These are phyloP conservation scores for Globodera rostochiensis DNA, from an alignment of 1,140 invertebrate genomes.

Conservation along the genomic window DNA sequence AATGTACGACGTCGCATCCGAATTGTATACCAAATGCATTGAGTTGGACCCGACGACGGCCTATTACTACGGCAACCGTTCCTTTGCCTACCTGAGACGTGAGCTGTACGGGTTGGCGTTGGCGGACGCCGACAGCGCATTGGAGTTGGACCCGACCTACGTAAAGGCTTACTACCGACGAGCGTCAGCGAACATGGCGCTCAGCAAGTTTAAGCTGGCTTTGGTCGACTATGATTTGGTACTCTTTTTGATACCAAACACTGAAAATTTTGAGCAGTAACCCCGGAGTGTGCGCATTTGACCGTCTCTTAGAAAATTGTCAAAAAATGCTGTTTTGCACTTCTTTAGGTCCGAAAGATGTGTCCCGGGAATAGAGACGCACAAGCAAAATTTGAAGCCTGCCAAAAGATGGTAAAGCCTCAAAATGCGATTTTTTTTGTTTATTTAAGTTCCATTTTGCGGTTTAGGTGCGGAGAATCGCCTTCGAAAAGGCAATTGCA, in stretches of 20 bases:
- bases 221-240: constrained; percentile 94
- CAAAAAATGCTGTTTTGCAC: constrained; percentile 3
- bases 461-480: constrained; percentile 76
- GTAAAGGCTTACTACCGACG: constrained; percentile 76
- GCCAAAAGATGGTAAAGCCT: constrained; percentile 80
- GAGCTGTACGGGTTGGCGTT: constrained; percentile 74
- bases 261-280: no score
- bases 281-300: no score
- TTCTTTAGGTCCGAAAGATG: constrained; percentile 79
- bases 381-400: constrained; percentile 87
- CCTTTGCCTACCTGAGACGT: constrained; percentile 82
- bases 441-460: background rate
- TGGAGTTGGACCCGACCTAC: constrained; percentile 38
- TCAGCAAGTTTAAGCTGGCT: constrained; percentile 94
- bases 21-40: constrained; percentile 87
- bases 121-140: constrained; percentile 78
- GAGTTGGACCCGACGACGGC: constrained; percentile 79
- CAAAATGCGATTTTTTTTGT: background rate
- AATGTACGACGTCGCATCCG: constrained; percentile 84
- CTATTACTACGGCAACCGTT: constrained; percentile 82
- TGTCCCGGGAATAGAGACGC: constrained; percentile 91
- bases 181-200: constrained; percentile 91
- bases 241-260: constrained; percentile 54
- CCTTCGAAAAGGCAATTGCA: constrained; percentile 95
- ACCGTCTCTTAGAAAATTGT: no score